A percentile compares a stretch with the other conserved stretches of the same genome.
These are phyloP conservation scores for Saimiri boliviensis DNA, from an alignment of 2,113 vertebrate genomes.

Conservation along the genomic window DNA sequence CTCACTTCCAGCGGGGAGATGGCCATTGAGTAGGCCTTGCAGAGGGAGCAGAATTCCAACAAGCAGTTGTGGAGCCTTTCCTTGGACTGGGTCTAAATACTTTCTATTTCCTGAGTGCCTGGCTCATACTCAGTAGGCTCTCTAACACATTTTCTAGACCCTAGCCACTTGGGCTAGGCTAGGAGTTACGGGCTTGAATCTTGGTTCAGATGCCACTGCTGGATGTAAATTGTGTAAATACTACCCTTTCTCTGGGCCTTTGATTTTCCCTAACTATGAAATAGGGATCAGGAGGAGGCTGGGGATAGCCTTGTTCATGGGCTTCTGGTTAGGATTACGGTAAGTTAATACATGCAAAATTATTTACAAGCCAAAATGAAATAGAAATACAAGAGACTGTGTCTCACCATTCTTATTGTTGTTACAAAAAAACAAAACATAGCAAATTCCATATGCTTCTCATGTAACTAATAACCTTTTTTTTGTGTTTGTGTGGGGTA, in stretches of 20 bases:
- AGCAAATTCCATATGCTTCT: not conserved
- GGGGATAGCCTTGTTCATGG: not conserved
- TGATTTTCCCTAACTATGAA: not conserved
- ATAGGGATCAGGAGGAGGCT: not conserved
- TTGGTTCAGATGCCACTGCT: not conserved
- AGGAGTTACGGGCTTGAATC: not conserved
- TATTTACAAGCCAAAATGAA: constrained; percentile 6
- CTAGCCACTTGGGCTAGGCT: not conserved
- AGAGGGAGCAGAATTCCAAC: not conserved
- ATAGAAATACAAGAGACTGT: not conserved
- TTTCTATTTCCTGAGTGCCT: not conserved
- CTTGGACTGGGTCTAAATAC: not conserved
- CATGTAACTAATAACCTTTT: not conserved
- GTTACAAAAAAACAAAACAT: not conserved
- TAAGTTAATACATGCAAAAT: constrained; percentile 28
- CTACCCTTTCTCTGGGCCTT: not conserved
- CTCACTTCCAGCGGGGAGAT: not conserved
- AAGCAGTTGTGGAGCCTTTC: not conserved
- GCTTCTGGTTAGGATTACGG: constrained; percentile 18
- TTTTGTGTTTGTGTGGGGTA: not conserved
- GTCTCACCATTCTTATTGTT: not conserved
- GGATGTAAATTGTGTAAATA: not conserved
- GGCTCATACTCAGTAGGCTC: not conserved
- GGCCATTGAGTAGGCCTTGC: not conserved
- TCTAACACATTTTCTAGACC: not conserved